Base-by-base conservation (phyloP, 2,888 invertebrate species). In the Zygaena filipendulae region DNA sequence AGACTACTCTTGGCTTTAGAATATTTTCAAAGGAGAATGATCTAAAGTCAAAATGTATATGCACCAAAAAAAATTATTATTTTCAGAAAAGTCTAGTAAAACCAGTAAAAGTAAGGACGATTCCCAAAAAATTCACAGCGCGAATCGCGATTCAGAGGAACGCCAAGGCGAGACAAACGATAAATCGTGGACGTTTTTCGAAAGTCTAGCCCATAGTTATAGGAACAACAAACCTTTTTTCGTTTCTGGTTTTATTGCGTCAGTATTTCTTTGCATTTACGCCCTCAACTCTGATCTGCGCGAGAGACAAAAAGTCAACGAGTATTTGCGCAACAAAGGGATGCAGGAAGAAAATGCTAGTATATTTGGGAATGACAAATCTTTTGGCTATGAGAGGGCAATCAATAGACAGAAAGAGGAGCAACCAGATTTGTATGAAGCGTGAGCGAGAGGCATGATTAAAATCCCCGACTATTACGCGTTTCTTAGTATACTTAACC, bases 391-490 rank as follows among this genome's bases (percentile, higher is more conserved):
- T 38, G 53, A 69, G 37, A 58, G 45, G 2, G 10, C 50, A 3
- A 27, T 71, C 4, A 30, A 57, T 18, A 56, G 41, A 19, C 36
- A 59, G 21, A 62, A 12, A 24, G 60, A 62, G 25, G 28, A 54
- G n/a, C 40, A 67, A 21, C 74, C 74, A 3, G 52, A 71, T 3
- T 47, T 75, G 39, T 72, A 69, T 54, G 68, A 75, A 2, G 74
- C 56, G 22, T 71, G 16, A 16, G 7, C 7, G 16, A n/a, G n/a
- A n/a, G n/a, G n/a, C 11, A 16, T 13, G n/a, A n/a, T n/a, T n/a
- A n/a, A n/a, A n/a, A n/a, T n/a, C n/a, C n/a, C n/a, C n/a, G n/a
- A n/a, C n/a, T n/a, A n/a, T n/a, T n/a, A n/a, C n/a, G n/a, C n/a
- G n/a, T n/a, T n/a, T n/a, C n/a, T n/a, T n/a, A n/a, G n/a, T n/a